Evolutionary conservation across 2,888 invertebrate species (phyloP), one percentile per base, ranked within the genome.

Genomic region (Ophonus ardosiacus): DNA sequence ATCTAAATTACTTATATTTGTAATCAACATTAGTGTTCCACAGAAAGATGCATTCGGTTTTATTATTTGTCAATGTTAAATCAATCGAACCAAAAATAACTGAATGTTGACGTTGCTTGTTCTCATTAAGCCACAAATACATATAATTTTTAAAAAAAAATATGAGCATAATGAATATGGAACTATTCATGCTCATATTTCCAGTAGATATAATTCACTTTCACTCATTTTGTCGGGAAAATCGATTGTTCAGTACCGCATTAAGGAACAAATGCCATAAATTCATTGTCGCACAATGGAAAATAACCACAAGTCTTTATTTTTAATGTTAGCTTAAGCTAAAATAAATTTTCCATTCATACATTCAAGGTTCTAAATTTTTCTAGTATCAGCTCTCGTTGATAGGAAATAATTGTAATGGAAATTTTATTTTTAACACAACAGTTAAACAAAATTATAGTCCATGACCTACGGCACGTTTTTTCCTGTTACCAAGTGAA

Each of bases 161-260:
- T 51, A 51, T 13, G 43, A 31, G 5, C 31, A 31, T 31, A 31
- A 51, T 51, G 43, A 51, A 51, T 51, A 51, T 8, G 43, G 8
- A 51, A 51, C 43, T 51, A 51, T 13, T 51, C 8, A 51, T 2
- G 43, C 43, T 51, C 13, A 51, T 51, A 51, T 71, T 40, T 71
- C 71, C 71, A 71, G 71, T 40, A 38, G 71, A 71, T 0, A 71
- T 71, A 43, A 17, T 71, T 71, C 71, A 71, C 71, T 71, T 71
- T 71, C 71, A 71, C 71, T 71, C 1, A 43, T 71, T 68, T 71
- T 40, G 38, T 10, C 10, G 40, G 17, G 63, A 63, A 63, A 63
- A 63, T 63, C 63, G 21, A 24, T 63, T 13, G 13, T 31, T 6
- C 13, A 51, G 43, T 51, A 8, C 43, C 43, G 43, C 43, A 51